phyloP scores from a whole-genome alignment of 2,888 invertebrate species.

The Julus scanicus region DNA sequence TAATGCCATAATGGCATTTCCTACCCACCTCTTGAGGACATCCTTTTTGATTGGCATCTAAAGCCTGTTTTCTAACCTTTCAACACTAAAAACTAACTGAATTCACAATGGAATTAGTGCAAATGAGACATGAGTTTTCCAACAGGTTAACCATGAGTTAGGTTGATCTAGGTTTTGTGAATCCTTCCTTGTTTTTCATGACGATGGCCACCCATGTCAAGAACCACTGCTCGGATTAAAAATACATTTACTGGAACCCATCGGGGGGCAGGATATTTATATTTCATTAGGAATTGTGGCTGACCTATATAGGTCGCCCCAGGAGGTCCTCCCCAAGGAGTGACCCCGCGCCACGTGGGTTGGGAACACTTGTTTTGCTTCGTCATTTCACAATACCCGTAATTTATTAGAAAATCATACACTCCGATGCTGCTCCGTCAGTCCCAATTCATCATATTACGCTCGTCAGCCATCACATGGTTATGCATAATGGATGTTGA shows the following conservation, averaged over 20 bases:
- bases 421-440: not conserved
- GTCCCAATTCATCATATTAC: constrained; percentile 35
- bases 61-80: no score
- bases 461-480: not conserved
- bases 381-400: constrained; percentile 40
- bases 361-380: constrained; percentile 44
- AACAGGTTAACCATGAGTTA: not conserved
- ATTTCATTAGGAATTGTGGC: constrained; percentile 1
- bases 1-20: no score
- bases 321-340: constrained; percentile 38
- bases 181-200: not conserved
- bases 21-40: no score
- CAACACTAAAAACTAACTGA: no score
- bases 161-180: not conserved
- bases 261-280: constrained; percentile 42
- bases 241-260: constrained; percentile 37
- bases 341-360: constrained; percentile 37
- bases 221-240: constrained; percentile 43
- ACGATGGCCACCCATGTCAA: constrained; percentile 9
- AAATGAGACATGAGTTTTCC: not conserved
- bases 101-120: no score
- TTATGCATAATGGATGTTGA: constrained; percentile 44
- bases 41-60: no score
- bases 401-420: constrained; percentile 45
- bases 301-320: constrained; percentile 28